Conservation (phyloP, 2,888 invertebrate species). For the Eristalinus aeneus region DNA sequence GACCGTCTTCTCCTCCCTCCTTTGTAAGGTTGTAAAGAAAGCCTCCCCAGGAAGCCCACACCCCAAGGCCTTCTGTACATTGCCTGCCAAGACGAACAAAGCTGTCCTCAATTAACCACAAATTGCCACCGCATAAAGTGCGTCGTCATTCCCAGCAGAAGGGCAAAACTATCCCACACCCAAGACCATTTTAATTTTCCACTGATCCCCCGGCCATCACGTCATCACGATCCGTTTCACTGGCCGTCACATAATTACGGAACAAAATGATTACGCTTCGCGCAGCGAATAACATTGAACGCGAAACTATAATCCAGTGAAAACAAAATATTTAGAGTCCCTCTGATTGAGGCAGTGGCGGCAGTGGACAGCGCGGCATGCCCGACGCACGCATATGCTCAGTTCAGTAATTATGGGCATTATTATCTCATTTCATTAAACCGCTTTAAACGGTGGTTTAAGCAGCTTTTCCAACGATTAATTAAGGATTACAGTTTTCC, state of each 20-base stretch:
- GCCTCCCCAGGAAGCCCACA: too few species aligned
- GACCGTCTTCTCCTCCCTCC: too few species aligned
- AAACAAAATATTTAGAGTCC: background rate
- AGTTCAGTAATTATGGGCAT: constrained; percentile 37
- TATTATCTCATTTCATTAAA: constrained; percentile 55
- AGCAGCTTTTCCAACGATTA: constrained; percentile 57
- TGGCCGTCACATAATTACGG: background rate
- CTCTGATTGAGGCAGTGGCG: background rate
- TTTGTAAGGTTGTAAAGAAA: too few species aligned
- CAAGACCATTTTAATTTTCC: background rate
- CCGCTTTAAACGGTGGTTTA: constrained; percentile 35
- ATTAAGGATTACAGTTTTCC: constrained; percentile 51
- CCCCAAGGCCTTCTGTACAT: too few species aligned
- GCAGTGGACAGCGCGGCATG: background rate
- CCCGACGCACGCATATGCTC: background rate
- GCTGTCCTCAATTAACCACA: too few species aligned
- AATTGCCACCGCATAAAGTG: too few species aligned
- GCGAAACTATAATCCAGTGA: constrained; percentile 16
- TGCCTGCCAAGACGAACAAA: too few species aligned
- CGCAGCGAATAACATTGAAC: background rate
- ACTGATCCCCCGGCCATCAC: background rate
- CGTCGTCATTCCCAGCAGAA: too few species aligned
- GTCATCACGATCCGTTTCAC: background rate
- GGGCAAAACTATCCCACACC: too few species aligned
- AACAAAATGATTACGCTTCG: constrained; percentile 4